These are phyloP conservation scores for Vulpes lagopus DNA, from an alignment of 2,113 vertebrate genomes.

Conservation along the genomic window DNA sequence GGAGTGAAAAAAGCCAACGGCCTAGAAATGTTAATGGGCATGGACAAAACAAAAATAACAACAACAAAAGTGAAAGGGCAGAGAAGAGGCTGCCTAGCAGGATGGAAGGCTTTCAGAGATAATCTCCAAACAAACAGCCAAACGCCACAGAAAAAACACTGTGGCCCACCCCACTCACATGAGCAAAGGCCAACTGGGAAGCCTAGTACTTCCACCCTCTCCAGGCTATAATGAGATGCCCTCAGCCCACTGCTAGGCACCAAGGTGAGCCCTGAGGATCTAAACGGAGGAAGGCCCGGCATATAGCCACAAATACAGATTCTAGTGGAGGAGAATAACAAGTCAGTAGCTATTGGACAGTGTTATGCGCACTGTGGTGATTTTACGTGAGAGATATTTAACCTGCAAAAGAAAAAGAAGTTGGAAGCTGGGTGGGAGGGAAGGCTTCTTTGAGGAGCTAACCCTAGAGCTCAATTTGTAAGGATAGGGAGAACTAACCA, in stretches of 20 bases:
- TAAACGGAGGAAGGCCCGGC: too few species aligned
- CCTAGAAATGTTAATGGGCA: background rate
- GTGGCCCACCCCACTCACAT: background rate
- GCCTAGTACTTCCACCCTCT: background rate
- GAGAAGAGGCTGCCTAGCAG: background rate
- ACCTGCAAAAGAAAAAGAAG: background rate
- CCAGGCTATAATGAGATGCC: background rate
- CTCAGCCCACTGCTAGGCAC: background rate
- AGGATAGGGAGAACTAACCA: background rate
- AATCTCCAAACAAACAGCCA: background rate
- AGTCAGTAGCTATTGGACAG: background rate
- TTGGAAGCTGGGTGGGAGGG: background rate
- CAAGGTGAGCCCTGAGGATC: background rate
- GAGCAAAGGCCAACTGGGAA: background rate
- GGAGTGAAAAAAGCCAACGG: background rate
- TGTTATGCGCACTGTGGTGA: background rate
- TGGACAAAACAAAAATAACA: background rate
- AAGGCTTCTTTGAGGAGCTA: background rate
- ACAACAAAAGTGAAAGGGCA: background rate
- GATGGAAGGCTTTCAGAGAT: background rate
- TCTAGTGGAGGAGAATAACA: background rate
- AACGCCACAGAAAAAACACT: background rate
- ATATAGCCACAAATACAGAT: background rate
- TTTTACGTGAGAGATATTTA: background rate
- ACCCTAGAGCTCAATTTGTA: background rate